Evolutionary conservation across 2,113 vertebrate species (phyloP).

Genomic region (Gobio gobio): DNA sequence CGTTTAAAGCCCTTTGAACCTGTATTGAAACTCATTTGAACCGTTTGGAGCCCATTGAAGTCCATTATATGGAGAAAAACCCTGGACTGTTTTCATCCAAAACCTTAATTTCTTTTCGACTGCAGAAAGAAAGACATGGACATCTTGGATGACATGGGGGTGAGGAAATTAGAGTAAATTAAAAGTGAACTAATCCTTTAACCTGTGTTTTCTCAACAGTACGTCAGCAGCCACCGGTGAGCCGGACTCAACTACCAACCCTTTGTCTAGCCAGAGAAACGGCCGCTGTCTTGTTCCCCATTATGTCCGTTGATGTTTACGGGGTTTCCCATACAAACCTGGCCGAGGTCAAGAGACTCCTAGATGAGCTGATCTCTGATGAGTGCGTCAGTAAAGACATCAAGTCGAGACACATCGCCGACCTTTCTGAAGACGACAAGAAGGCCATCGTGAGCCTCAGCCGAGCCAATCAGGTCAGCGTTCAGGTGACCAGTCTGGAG

Average conservation of each 20-base stretch:
- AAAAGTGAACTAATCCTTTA: no score
- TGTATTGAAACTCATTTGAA: no score
- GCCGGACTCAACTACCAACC: not conserved
- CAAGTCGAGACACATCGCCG: conserved; percentile 27
- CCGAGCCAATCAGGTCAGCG: conserved; percentile 49
- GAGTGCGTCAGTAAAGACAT: conserved; percentile 53
- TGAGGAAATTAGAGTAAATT: no score
- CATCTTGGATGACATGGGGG: no score
- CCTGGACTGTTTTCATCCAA: no score
- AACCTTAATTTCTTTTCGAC: no score
- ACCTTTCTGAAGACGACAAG: conserved; percentile 50
- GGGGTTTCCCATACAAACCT: conserved; percentile 45
- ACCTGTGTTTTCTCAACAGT: conserved; percentile 14
- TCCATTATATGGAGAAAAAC: no score
- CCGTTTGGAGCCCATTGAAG: no score
- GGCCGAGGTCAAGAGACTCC: conserved; percentile 49
- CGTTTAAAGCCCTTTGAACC: no score
- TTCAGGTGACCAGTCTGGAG: conserved; percentile 37
- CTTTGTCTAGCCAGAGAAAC: conserved; percentile 10
- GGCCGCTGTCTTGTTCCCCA: conserved; percentile 46
- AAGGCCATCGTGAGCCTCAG: conserved; percentile 51
- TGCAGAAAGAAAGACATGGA: no score
- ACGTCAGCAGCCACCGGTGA: not conserved
- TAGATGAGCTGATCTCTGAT: conserved; percentile 61
- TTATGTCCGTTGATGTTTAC: conserved; percentile 51